phyloP scores from a whole-genome alignment of 2,888 invertebrate species.

The Stratiomys singularior region DNA sequence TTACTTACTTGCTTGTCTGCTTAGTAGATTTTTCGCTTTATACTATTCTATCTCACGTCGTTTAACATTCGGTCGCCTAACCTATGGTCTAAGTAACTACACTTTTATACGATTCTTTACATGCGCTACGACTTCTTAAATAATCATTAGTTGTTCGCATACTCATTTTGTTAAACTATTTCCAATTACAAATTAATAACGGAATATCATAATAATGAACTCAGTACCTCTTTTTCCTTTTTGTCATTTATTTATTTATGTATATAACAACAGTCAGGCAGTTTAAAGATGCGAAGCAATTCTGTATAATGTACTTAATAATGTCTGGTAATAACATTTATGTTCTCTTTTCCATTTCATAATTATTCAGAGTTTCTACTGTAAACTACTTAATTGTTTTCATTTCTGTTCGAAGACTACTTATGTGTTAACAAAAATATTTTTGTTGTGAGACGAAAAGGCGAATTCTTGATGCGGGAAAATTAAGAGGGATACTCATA shows the following conservation, averaged over 20 bases:
- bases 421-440: constrained; percentile 48
- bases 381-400: constrained; percentile 35
- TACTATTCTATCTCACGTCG: neutral
- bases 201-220: constrained; percentile 43
- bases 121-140: constrained; percentile 17
- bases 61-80: constrained; percentile 14
- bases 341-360: constrained; percentile 28
- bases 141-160: constrained; percentile 4
- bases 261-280: constrained; percentile 53
- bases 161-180: constrained; percentile 36
- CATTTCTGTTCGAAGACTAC: constrained; percentile 21
- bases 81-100: constrained; percentile 28
- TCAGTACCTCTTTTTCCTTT: constrained; percentile 41
- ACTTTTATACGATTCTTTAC: constrained; percentile 31
- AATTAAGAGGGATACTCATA: neutral
- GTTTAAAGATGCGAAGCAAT: constrained; percentile 53
- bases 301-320: constrained; percentile 29
- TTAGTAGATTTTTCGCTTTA: constrained; percentile 16
- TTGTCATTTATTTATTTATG: constrained; percentile 43
- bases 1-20: constrained; percentile 26
- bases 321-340: constrained; percentile 44
- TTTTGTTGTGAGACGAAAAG: constrained; percentile 45
- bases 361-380: constrained; percentile 25
- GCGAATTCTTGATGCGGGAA: constrained; percentile 36
- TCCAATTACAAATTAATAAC: constrained; percentile 41